Conservation (phyloP, 2,888 invertebrate species). For the Trissolcus japonicus region DNA sequence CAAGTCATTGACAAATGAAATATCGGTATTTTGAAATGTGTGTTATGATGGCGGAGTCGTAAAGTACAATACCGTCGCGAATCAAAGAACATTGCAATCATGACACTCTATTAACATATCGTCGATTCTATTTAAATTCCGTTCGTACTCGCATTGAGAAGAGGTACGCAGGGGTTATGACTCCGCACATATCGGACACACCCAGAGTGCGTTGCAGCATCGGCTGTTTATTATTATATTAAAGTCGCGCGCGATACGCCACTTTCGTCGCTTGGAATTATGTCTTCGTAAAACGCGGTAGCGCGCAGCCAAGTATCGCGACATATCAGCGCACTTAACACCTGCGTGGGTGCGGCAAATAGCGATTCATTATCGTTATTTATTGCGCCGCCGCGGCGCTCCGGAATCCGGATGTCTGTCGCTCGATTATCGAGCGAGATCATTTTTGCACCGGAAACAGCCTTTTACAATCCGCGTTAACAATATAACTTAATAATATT, state of each 20-base stretch:
- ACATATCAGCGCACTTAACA: conserved; percentile 53
- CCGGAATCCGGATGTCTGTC: conserved; percentile 58
- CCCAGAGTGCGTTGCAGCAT: conserved; percentile 48
- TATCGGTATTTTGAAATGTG: conserved; percentile 47
- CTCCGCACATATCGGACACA: conserved; percentile 52
- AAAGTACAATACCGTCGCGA: conserved; percentile 40
- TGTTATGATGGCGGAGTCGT: conserved; percentile 28
- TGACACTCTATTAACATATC: conserved; percentile 37
- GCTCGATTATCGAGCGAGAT: background rate
- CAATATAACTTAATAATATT: no score
- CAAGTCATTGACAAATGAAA: conserved; percentile 48
- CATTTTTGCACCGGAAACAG: no score
- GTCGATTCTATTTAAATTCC: conserved; percentile 54
- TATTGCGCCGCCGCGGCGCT: conserved; percentile 50
- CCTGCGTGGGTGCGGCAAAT: conserved; percentile 60
- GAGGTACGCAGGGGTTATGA: conserved; percentile 54
- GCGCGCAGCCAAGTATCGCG: conserved; percentile 45
- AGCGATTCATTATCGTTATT: conserved; percentile 60
- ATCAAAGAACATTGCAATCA: conserved; percentile 48
- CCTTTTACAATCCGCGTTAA: no score
- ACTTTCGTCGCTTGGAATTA: conserved; percentile 54
- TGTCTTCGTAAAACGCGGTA: conserved; percentile 54
- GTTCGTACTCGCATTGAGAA: conserved; percentile 45
- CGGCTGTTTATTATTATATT: conserved; percentile 35
- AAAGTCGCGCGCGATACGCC: conserved; percentile 37